Base-by-base conservation (phyloP, 2,797 vertebrate genomes). In the Huso huso region DNA sequence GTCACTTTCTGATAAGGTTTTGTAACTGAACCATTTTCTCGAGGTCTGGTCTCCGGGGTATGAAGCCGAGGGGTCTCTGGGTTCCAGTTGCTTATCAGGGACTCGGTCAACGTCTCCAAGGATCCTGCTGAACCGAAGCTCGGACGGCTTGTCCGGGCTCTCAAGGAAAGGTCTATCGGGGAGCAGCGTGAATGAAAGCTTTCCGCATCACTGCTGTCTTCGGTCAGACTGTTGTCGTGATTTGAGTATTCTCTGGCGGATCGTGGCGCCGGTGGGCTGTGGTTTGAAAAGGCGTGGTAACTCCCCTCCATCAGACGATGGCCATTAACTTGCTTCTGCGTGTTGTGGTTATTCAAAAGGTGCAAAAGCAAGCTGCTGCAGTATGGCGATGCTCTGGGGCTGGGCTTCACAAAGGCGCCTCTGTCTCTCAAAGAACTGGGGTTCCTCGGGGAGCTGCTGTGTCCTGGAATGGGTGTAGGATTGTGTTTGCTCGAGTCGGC, bases 121-220 rank as follows among this genome's bases (percentile, higher is more conserved):
- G 92, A 87, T 37, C 86, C 80, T 62, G 84, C 76, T 0, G 76
- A 79, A 73, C 86, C 88, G 7, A 78, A 78, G 68, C 87, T 88
- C 57, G 88, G 83, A 70, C 86, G 88, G 65, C 81, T 88, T 63
- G 74, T 78, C 69, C 93, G 86, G 77, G 87, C 91, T 83, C 94
- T 95, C 74, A 95, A 91, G n/a, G 96, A 99, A 10, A 99, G 88
- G 81, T 99, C 97, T 74, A 99, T 99, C 63, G 97, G 97, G 62
- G 94, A 93, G 77, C 94, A 96, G 76, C 93, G 96, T 55, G 95
- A 98, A 77, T 95, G 93, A 61, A 89, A 93, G 72, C 95, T 98
- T 78, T 98, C 95, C 6, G 94, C 93, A 62, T 96, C 94, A 50
- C 95, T 98, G 84, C 92, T 96, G 71, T 96, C 95, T 84, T 95